Percentiles rank a stretch among this genome's conserved stretches.
phyloP scores from a whole-genome alignment of 2,113 vertebrate species.

The Pelecanoides urinatrix region DNA sequence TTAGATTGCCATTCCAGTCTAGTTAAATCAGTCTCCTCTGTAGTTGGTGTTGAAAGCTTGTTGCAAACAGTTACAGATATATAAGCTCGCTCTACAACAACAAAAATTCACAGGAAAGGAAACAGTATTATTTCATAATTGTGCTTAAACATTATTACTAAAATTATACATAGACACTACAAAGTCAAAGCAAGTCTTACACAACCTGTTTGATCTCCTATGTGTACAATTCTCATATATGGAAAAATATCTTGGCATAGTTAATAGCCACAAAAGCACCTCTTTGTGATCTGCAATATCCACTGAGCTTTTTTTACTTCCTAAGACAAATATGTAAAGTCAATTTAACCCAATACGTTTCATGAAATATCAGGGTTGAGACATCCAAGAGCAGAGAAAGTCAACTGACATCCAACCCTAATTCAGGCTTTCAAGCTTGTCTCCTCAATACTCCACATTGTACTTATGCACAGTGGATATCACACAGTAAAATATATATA shows the following conservation, averaged over 20 bases:
- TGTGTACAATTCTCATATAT: neutral
- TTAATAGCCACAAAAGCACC: neutral
- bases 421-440: neutral
- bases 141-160: neutral
- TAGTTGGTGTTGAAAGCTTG: neutral
- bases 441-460: neutral
- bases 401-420: neutral
- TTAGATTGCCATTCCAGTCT: neutral
- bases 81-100: neutral
- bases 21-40: neutral
- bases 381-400: neutral
- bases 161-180: neutral
- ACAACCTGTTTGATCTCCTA: neutral
- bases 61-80: neutral
- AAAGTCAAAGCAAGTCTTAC: slow-evolving; percentile 1
- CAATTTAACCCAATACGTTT: neutral
- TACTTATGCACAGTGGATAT: neutral
- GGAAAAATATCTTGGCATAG: neutral
- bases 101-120: neutral
- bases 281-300: neutral
- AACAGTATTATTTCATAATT: neutral
- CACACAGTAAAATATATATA: neutral
- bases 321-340: neutral
- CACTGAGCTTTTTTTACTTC: neutral
- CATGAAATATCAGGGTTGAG: neutral